phyloP scores from a whole-genome alignment of 2,888 invertebrate genomes.

The Tachina fera region DNA sequence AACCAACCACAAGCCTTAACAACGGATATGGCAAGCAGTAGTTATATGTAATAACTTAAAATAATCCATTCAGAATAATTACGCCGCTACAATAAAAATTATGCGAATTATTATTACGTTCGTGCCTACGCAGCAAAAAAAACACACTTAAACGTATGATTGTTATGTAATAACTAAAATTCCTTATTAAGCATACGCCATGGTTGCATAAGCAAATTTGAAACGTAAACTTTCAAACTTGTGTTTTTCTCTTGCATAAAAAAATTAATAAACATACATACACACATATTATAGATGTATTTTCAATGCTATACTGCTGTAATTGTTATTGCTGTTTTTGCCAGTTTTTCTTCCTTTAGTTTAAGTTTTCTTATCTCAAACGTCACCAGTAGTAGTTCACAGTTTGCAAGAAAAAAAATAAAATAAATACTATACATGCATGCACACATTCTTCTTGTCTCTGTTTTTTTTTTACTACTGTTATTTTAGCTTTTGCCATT shows the following conservation, averaged over 20 bases:
- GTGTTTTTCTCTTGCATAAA: not conserved
- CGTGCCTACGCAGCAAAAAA: conserved; percentile 1
- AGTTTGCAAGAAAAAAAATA: not conserved
- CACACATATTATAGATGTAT: not conserved
- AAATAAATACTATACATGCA: conserved; percentile 15
- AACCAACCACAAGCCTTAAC: not conserved
- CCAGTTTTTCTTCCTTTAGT: not conserved
- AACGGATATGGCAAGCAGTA: not conserved
- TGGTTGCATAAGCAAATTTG: not conserved
- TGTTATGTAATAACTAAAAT: not conserved
- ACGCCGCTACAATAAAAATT: not conserved
- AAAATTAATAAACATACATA: not conserved
- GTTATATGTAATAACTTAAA: not conserved
- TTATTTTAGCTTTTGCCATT: conserved; percentile 47
- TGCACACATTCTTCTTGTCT: not conserved
- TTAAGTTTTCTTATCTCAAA: conserved; percentile 14
- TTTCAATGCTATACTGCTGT: conserved; percentile 26
- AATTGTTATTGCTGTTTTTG: conserved; percentile 26
- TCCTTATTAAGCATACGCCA: conserved; percentile 26
- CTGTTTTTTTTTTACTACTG: not conserved
- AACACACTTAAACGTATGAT: conserved; percentile 2
- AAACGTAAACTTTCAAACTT: not conserved
- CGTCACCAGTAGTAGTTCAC: conserved; percentile 40
- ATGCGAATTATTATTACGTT: conserved; percentile 6
- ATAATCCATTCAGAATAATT: not conserved